Conservation (phyloP, 2,888 invertebrate species). For the Salticus scenicus region DNA sequence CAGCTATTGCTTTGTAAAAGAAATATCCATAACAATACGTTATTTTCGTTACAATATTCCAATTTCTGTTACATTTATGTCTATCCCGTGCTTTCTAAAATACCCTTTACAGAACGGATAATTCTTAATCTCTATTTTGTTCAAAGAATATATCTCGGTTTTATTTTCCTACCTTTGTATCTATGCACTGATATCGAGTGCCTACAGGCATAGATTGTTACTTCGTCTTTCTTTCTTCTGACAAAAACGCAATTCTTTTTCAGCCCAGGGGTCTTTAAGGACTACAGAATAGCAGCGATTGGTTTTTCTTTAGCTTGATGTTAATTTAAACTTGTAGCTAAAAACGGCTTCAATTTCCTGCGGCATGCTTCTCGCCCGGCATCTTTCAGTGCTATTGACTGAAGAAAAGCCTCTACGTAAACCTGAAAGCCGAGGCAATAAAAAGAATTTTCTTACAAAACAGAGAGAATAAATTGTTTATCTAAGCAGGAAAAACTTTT, state of each 20-base stretch:
- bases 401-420: constrained; percentile 2
- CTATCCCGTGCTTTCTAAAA: too few relatives aligned
- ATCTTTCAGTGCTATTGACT: constrained; percentile 11
- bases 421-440: constrained; percentile 1
- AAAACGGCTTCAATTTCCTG: constrained; percentile 20
- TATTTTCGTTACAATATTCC: too few relatives aligned
- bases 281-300: constrained; percentile 23
- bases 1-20: too few relatives aligned
- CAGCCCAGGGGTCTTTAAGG: constrained; percentile 18
- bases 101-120: too few relatives aligned
- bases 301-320: constrained; percentile 29
- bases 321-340: constrained; percentile 36
- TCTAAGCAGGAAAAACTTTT: constrained; percentile 26
- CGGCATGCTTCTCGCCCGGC: background rate
- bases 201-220: background rate
- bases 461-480: constrained; percentile 26
- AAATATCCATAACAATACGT: too few relatives aligned
- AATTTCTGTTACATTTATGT: too few relatives aligned
- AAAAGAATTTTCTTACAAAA: background rate
- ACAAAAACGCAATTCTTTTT: constrained; percentile 50
- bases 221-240: background rate
- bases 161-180: background rate
- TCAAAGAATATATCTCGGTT: too few relatives aligned
- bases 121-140: too few relatives aligned
- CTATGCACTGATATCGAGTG: background rate